Evolutionary conservation across 1,140 invertebrate species (phyloP).

Genomic region (Caligus rogercresseyi): DNA sequence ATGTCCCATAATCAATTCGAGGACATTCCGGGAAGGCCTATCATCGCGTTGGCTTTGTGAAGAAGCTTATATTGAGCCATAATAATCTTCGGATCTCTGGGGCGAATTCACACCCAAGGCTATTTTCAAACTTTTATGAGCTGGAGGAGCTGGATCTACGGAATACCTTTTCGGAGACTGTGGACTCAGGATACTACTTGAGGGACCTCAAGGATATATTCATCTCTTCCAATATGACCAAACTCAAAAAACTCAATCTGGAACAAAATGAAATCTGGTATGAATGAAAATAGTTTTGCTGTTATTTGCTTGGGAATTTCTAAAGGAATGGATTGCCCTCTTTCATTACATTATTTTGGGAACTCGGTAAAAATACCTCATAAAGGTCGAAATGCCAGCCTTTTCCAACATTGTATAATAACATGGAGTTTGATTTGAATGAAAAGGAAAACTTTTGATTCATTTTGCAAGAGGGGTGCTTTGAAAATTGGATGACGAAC

Average conservation of each 20-base stretch:
- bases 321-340: no score
- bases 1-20: slow-evolving; percentile 56
- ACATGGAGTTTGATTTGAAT: no score
- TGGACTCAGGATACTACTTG: slow-evolving; percentile 25
- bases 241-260: slow-evolving; percentile 49
- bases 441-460: no score
- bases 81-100: slow-evolving; percentile 46
- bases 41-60: slow-evolving; percentile 49
- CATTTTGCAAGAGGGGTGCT: no score
- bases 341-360: no score
- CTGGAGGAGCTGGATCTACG: slow-evolving; percentile 51
- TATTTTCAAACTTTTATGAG: slow-evolving; percentile 58
- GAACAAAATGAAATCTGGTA: slow-evolving; percentile 52
- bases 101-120: slow-evolving; percentile 45
- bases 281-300: no score
- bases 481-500: no score
- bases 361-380: no score
- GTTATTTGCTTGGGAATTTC: no score
- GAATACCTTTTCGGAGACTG: slow-evolving; percentile 47
- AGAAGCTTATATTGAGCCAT: slow-evolving; percentile 51
- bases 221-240: slow-evolving; percentile 42
- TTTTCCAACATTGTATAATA: no score
- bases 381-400: no score
- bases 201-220: slow-evolving; percentile 47
- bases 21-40: slow-evolving; percentile 56